phyloP scores from a whole-genome alignment of 1,140 invertebrate genomes.

The Drosophila kurseongensis region DNA sequence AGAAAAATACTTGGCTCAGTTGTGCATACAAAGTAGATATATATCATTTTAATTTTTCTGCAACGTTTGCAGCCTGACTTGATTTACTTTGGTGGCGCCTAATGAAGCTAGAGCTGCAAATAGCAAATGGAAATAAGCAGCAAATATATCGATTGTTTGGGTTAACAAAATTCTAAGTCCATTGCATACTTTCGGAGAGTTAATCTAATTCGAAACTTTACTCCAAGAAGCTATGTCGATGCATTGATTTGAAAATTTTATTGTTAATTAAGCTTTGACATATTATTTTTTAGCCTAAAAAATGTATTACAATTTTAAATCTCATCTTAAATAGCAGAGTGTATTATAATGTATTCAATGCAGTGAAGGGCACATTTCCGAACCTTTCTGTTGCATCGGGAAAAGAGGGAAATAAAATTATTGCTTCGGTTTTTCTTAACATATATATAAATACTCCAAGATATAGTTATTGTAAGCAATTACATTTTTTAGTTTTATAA shows the following conservation, averaged over 20 bases:
- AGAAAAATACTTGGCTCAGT: constrained; percentile 21
- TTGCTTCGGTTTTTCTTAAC: too few species aligned
- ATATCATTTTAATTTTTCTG: constrained; percentile 65
- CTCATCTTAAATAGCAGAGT: neutral
- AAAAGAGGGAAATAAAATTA: too few species aligned
- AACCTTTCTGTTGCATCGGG: too few species aligned
- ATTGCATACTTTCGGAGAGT: constrained; percentile 18
- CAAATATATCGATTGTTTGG: constrained; percentile 1
- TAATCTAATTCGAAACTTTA: too few species aligned
- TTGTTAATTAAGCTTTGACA: neutral
- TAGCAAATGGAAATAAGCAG: constrained; percentile 4
- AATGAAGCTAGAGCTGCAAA: constrained; percentile 42
- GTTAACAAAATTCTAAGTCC: neutral
- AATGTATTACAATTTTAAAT: too few species aligned
- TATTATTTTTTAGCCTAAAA: too few species aligned
- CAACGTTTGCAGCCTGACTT: constrained; percentile 44
- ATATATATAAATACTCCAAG: too few species aligned
- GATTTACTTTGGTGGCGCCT: constrained; percentile 48
- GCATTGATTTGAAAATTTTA: neutral
- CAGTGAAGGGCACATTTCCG: too few species aligned
- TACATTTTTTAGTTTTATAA: too few species aligned
- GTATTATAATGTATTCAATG: too few species aligned
- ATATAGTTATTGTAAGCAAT: too few species aligned
- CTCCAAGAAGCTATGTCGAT: neutral
- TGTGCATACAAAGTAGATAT: constrained; percentile 34